Base-by-base conservation (phyloP, 2,888 invertebrate species). In the Nezara viridula region DNA sequence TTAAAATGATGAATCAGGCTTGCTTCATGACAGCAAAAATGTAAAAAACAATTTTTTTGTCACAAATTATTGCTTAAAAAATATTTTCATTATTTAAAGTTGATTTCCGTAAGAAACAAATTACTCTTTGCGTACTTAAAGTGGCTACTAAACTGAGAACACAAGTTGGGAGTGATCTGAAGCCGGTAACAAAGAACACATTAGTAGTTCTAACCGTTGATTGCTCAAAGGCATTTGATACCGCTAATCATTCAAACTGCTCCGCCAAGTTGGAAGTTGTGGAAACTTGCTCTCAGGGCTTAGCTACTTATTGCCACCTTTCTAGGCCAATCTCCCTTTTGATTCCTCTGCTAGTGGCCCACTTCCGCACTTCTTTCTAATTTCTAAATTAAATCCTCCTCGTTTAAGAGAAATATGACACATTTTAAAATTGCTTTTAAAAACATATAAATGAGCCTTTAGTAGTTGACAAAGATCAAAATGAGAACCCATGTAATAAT, bases 171-270 rank as follows among this genome's bases (percentile, higher is more conserved):
- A 73, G 66, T 21, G 12, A 60, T 73, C 19, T 19, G 19, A 19
- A 60, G 27, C 14, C 14, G 6, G 85, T 27, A 40, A 85, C 50
- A 50, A 85, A 50, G 50, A 50, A 49, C 19, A 50, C 50, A 85
- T 47, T 85, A 85, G 85, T 85, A 85, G 85, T 21, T 27, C 49
- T 85, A 85, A 50, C 81, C 81, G 44, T 81, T 81, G 81, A 81
- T 81, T 81, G 81, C 81, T 44, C 81, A 81, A 81, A 81, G 81
- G 81, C 81, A 47, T 81, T 81, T 40, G 44, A 81, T 81, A 47
- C 81, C 40, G 81, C 44, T 47, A 40, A 81, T 81, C 81, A 81
- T 81, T 81, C 81, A 81, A 81, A 81, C 44, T 44, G 81, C 81
- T 81, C 3, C 81, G 66, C 66, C 37, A 73, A 73, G 66, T 66